Percentiles rank a stretch among this genome's conserved stretches.
Conservation (phyloP, 2,797 vertebrate species). For the Sebastiscus albofasciatus region DNA sequence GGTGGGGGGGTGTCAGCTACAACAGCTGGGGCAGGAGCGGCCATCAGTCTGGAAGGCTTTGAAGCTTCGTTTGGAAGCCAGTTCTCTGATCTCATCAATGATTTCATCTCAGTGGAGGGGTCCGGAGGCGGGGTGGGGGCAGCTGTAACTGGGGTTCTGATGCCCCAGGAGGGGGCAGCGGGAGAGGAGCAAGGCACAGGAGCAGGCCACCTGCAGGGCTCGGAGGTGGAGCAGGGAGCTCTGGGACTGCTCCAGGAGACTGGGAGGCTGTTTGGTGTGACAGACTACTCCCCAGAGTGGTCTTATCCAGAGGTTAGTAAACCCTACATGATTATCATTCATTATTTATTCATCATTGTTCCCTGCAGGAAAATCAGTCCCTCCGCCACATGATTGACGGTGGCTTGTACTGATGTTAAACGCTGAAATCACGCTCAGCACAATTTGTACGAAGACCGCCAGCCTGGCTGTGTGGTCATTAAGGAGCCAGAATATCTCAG, state of each 20-base stretch:
- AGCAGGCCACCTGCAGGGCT: constrained; percentile 89
- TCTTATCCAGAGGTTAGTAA: constrained; percentile 98
- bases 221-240: constrained; percentile 90
- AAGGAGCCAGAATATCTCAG: constrained; percentile 53
- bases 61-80: constrained; percentile 99
- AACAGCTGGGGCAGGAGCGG: constrained; percentile 64
- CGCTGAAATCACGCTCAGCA: constrained; percentile 42
- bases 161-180: constrained; percentile 82
- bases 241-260: constrained; percentile 93
- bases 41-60: constrained; percentile 95
- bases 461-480: constrained; percentile 58
- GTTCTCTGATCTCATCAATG: constrained; percentile 99
- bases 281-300: constrained; percentile 99
- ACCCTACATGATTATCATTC: constrained; percentile 52
- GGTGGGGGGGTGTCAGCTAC: constrained; percentile 63
- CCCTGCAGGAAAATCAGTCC: constrained; percentile 60
- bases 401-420: constrained; percentile 48
- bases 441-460: constrained; percentile 45
- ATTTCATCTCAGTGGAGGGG: constrained; percentile 98
- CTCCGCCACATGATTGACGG: constrained; percentile 59
- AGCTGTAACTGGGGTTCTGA: constrained; percentile 82
- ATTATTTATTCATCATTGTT: constrained; percentile 73
- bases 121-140: constrained; percentile 79
- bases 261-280: constrained; percentile 96
- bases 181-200: constrained; percentile 87